Base-by-base conservation (phyloP, 1,140 invertebrate species). In the Adoxophyes honmai region DNA sequence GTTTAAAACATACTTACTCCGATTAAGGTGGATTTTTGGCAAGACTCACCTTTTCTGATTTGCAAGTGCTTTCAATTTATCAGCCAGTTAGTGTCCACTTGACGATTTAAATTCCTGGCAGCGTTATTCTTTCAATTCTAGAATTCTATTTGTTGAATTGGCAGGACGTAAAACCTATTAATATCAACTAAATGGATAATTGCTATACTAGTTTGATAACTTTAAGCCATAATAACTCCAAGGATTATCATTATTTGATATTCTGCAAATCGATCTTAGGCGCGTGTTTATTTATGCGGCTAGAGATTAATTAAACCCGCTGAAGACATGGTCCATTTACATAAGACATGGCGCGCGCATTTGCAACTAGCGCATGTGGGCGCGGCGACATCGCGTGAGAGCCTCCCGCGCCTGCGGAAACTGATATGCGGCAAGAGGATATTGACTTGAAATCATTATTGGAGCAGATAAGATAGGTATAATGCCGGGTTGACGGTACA, bases 271-370 rank as follows among this genome's bases (percentile, higher is more conserved):
- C 74, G 73, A 78, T 84, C 79, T 76, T 69, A 73, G 63, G 55
- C 52, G 62, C 63, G 34, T 55, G 69, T 76, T 82, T 85, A 82
- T 87, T 85, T 87, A 87, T 87, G 74, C 75, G 72, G 64, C 73
- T 73, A 80, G 67, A 78, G 80, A 86, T 85, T 86, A 86, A 86
- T 86, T 86, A 86, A 83, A 78, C 59, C 66, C 62, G 64, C 68
- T 68, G 73, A 71, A 74, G 73, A 85, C 83, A 83, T 65, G 80
- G 68, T 65, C 62, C 73, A 86, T 86, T 86, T 77, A 83, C 83
- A 86, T 86, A 86, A 64, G 76, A 87, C 84, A 87, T 74, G 84
- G 75, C 62, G 78, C 66, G 70, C 73, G 81, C 84, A 87, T 87
- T 86, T 83, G 75, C 78, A 59, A 59, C 66, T 64, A 54, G 52